A percentile compares a stretch with the other conserved stretches of the same genome.
phyloP scores from a whole-genome alignment of 2,888 invertebrate genomes.

The Drosophila limbata region DNA sequence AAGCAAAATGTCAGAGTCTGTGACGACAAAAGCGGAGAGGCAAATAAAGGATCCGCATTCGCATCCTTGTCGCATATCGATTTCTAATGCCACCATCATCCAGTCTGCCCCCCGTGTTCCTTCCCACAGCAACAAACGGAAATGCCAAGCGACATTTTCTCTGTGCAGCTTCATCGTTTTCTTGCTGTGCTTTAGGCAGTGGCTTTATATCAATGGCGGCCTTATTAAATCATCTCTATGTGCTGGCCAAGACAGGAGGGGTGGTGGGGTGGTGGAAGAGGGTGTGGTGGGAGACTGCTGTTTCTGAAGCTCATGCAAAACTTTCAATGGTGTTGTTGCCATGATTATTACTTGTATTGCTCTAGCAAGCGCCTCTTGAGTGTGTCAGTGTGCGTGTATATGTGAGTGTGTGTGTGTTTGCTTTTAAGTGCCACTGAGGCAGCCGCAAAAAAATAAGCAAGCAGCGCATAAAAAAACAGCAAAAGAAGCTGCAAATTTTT shows the following conservation, averaged over 20 bases:
- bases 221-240: slow-evolving; percentile 66
- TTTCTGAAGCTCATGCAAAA: slow-evolving; percentile 55
- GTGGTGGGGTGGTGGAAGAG: neutral
- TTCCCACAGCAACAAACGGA: slow-evolving; percentile 31
- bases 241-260: slow-evolving; percentile 10
- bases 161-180: neutral
- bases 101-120: too few species aligned
- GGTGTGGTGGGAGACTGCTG: slow-evolving; percentile 9
- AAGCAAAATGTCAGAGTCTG: slow-evolving; percentile 9
- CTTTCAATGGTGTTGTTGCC: slow-evolving; percentile 63
- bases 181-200: slow-evolving; percentile 14
- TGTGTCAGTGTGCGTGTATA: slow-evolving; percentile 16
- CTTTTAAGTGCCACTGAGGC: slow-evolving; percentile 52
- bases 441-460: slow-evolving; percentile 65
- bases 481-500: slow-evolving; percentile 17
- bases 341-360: slow-evolving; percentile 62
- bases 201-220: slow-evolving; percentile 51
- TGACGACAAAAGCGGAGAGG: slow-evolving; percentile 15
- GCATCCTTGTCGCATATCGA: slow-evolving; percentile 60
- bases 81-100: slow-evolving; percentile 51
- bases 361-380: slow-evolving; percentile 56
- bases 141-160: slow-evolving; percentile 41
- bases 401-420: slow-evolving; percentile 13
- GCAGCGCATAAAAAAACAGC: slow-evolving; percentile 35
- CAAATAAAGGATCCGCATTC: slow-evolving; percentile 24